Conservation (phyloP, 2,113 vertebrate genomes). For the Bagarius yarrelli region DNA sequence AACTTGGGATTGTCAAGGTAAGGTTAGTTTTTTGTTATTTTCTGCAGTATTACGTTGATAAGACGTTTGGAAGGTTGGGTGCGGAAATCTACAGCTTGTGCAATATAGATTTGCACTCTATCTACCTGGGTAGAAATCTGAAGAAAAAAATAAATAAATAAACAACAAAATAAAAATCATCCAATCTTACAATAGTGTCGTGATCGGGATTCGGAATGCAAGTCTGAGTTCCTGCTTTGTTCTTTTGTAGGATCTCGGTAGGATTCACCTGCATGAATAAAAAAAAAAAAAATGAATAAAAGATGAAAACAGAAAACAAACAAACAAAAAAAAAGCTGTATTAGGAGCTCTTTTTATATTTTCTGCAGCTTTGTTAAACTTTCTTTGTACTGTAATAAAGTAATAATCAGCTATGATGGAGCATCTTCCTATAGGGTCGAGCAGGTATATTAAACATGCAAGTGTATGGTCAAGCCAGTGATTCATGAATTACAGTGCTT, state of each 20-base stretch:
- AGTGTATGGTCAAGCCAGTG: background rate
- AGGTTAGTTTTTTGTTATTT: background rate
- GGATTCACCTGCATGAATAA: background rate
- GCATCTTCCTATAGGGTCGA: background rate
- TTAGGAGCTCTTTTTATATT: background rate
- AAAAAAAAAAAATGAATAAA: background rate
- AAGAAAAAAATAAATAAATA: background rate
- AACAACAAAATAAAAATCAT: background rate
- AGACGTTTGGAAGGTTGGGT: background rate
- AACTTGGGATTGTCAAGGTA: slow-evolving; percentile 4
- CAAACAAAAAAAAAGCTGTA: background rate
- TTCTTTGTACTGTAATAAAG: background rate
- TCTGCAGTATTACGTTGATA: background rate
- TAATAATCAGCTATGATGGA: background rate
- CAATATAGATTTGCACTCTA: slow-evolving; percentile 3
- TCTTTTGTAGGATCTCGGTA: background rate
- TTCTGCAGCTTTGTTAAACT: background rate
- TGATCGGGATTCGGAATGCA: background rate
- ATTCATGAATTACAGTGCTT: background rate
- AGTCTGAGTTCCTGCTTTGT: background rate
- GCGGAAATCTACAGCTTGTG: background rate
- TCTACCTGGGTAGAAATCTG: no score
- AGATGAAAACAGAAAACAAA: background rate
- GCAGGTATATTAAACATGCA: background rate
- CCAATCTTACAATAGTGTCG: background rate